Conservation (phyloP, 2,888 invertebrate genomes). For the Drosophila greeni region DNA sequence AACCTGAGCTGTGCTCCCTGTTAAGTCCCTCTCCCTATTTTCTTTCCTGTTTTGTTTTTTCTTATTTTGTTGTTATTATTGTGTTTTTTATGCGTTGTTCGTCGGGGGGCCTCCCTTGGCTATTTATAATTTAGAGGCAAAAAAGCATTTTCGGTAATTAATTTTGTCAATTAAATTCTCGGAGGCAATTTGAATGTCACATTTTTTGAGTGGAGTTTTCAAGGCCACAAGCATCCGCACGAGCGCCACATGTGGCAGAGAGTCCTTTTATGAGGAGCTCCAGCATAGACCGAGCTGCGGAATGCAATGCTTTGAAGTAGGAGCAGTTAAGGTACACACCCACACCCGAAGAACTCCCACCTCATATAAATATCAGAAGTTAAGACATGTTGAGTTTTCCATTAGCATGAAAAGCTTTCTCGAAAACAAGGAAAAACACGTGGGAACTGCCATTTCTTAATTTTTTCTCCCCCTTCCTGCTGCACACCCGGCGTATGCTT, state of each 20-base stretch:
- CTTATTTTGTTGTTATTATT: conserved; percentile 9
- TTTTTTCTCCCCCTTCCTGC: not conserved
- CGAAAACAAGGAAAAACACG: conserved; percentile 44
- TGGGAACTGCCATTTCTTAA: conserved; percentile 43
- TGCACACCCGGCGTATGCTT: not conserved
- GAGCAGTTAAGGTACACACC: not conserved
- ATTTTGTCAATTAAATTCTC: conserved; percentile 45
- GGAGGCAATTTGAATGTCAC: conserved; percentile 16
- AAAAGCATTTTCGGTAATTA: conserved; percentile 62
- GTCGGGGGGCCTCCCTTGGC: conserved; percentile 23
- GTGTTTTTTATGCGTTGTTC: conserved; percentile 21
- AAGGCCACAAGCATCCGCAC: conserved; percentile 5
- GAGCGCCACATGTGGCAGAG: conserved; percentile 21
- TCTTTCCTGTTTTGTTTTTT: conserved; percentile 21
- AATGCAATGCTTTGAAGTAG: conserved; percentile 21
- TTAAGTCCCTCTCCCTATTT: conserved; percentile 2
- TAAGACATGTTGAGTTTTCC: conserved; percentile 61
- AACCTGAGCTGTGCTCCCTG: conserved; percentile 23
- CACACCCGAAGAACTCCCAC: conserved; percentile 25
- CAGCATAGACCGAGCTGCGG: conserved; percentile 7
- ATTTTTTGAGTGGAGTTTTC: conserved; percentile 3
- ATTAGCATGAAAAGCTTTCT: conserved; percentile 64
- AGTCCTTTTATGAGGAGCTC: not conserved
- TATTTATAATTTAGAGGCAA: conserved; percentile 46
- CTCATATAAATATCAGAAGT: conserved; percentile 49